These are phyloP conservation scores for Macroramphosus scolopax DNA, from an alignment of 2,797 vertebrate species.

Conservation along the genomic window DNA sequence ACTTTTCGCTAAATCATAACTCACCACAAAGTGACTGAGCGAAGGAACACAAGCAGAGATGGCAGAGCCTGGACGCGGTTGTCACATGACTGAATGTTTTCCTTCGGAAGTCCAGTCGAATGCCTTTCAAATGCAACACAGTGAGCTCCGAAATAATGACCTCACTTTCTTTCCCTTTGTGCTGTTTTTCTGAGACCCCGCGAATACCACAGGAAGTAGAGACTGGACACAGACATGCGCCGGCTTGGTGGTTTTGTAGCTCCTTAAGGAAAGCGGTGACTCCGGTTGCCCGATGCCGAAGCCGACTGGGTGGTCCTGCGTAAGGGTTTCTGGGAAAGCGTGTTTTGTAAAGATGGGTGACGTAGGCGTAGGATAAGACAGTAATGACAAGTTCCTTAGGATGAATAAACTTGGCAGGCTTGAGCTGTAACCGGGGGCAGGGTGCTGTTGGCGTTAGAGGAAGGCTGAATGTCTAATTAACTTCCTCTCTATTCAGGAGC, in stretches of 20 bases:
- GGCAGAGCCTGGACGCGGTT: too few relatives aligned
- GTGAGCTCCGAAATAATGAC: conserved; percentile 25
- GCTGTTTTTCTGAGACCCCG: conserved; percentile 22
- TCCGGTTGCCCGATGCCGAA: conserved; percentile 14
- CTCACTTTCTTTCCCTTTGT: conserved; percentile 20
- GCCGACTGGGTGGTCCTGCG: conserved; percentile 53
- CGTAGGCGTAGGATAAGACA: background rate
- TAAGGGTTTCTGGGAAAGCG: conserved; percentile 39
- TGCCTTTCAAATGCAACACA: conserved; percentile 14
- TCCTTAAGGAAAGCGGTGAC: conserved; percentile 33
- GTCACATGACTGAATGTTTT: conserved; percentile 27
- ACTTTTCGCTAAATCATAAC: too few relatives aligned
- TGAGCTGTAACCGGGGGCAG: background rate
- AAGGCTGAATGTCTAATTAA: background rate
- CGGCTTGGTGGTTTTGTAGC: conserved; percentile 36
- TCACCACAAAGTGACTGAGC: too few relatives aligned
- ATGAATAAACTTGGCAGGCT: background rate
- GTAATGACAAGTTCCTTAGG: background rate
- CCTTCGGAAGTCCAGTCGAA: conserved; percentile 11
- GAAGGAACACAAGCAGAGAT: too few relatives aligned
- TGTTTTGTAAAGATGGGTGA: conserved; percentile 15
- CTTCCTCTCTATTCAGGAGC: background rate
- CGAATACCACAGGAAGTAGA: conserved; percentile 25
- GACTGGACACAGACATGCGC: conserved; percentile 19
- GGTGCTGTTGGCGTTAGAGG: background rate